Evolutionary conservation across 2,797 vertebrate species (phyloP).

Genomic region (Sebastes hubbsi): DNA sequence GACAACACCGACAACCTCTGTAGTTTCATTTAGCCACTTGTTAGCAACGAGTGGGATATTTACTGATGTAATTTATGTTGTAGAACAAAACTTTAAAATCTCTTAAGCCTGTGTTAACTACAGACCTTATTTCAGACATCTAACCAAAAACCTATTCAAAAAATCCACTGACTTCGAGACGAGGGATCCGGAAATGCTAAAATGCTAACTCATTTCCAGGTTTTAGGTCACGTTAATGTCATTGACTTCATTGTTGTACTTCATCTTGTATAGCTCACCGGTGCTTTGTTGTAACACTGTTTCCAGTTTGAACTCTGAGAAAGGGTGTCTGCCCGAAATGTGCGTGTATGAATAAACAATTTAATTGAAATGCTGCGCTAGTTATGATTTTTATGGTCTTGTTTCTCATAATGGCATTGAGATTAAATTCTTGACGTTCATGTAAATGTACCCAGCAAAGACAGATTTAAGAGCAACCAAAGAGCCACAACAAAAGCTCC

Average conservation of each 20-base stretch:
- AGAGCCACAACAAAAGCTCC: conserved; percentile 47
- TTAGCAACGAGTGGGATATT: neutral
- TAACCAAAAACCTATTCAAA: neutral
- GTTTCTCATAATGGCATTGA: neutral
- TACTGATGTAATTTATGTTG: neutral
- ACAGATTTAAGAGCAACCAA: conserved; percentile 41
- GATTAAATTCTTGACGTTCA: neutral
- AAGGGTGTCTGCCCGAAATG: neutral
- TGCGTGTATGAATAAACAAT: neutral
- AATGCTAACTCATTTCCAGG: neutral
- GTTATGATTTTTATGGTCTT: neutral
- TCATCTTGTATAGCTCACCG: neutral
- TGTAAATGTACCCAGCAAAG: neutral
- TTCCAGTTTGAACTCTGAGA: neutral
- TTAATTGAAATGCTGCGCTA: neutral
- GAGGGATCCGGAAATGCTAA: neutral
- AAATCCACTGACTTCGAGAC: neutral
- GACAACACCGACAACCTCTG: neutral
- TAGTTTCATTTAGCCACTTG: neutral
- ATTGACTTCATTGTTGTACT: neutral
- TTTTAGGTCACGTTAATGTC: neutral
- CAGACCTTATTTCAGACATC: neutral
- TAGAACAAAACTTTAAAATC: neutral
- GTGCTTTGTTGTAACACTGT: neutral
- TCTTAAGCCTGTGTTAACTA: neutral